phyloP scores from a whole-genome alignment of 2,888 invertebrate genomes.

The Zaprionus lineosus region DNA sequence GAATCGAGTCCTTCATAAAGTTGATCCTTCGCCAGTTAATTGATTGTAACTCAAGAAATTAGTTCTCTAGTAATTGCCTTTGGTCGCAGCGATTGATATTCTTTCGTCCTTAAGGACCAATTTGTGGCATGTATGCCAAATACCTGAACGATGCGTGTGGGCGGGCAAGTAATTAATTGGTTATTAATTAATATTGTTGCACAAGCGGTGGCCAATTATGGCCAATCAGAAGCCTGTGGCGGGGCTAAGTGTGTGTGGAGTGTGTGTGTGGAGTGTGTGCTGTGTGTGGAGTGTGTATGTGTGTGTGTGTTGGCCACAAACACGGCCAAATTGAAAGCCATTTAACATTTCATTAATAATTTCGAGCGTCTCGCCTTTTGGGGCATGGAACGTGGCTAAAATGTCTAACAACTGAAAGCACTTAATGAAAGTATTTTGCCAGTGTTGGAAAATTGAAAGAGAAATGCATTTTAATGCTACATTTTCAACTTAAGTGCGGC shows the following conservation, averaged over 20 bases:
- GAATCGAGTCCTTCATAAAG: too few relatives aligned
- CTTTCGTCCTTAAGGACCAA: constrained; percentile 29
- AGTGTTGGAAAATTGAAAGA: constrained; percentile 68
- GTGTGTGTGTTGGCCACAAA: too few relatives aligned
- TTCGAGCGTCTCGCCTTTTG: constrained; percentile 14
- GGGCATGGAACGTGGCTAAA: constrained; percentile 43
- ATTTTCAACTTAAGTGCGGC: constrained; percentile 61
- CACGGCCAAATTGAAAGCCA: constrained; percentile 33
- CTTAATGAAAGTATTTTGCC: constrained; percentile 74
- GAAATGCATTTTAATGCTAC: constrained; percentile 78
- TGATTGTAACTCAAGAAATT: constrained; percentile 15
- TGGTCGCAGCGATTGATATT: constrained; percentile 4
- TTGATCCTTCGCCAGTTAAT: too few relatives aligned
- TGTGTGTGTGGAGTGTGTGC: too few relatives aligned
- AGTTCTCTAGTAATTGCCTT: background rate
- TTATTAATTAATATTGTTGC: constrained; percentile 61
- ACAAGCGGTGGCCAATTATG: constrained; percentile 36
- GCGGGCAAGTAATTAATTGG: constrained; percentile 64
- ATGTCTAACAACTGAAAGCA: constrained; percentile 53
- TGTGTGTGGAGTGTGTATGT: too few relatives aligned
- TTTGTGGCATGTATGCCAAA: constrained; percentile 59
- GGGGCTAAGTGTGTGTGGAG: constrained; percentile 20
- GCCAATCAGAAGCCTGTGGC: constrained; percentile 33
- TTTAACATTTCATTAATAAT: constrained; percentile 59
- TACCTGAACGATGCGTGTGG: constrained; percentile 37